Percentiles rank a stretch among this genome's conserved stretches.
phyloP scores from a whole-genome alignment of 2,113 vertebrate species.

The Hemicordylus capensis region DNA sequence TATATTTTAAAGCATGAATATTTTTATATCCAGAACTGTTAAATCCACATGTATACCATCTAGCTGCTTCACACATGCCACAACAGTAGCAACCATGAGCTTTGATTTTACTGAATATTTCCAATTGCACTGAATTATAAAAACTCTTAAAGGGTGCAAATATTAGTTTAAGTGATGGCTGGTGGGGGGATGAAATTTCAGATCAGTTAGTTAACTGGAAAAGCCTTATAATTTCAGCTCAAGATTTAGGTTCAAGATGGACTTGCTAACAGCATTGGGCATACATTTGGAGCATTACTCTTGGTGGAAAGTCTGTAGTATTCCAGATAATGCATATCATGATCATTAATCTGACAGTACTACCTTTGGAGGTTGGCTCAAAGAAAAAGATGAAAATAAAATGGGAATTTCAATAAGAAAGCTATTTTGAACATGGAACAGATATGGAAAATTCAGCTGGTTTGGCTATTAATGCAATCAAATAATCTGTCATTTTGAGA shows the following conservation, averaged over 20 bases:
- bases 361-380: background rate
- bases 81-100: background rate
- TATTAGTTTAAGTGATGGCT: no score
- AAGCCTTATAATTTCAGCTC: background rate
- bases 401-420: background rate
- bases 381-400: background rate
- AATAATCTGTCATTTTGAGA: constrained; percentile 12
- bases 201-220: background rate
- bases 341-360: background rate
- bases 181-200: background rate
- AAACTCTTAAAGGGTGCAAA: background rate
- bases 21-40: background rate
- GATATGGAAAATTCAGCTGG: background rate
- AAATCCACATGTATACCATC: background rate
- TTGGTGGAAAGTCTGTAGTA: background rate
- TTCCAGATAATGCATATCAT: background rate
- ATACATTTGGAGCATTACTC: background rate
- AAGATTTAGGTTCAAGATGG: background rate
- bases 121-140: background rate
- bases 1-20: no score
- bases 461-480: background rate
- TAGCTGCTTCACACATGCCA: background rate
- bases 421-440: background rate
- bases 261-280: background rate
- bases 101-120: background rate